Conservation (phyloP, 2,113 vertebrate species). For the Dissostichus mawsoni region DNA sequence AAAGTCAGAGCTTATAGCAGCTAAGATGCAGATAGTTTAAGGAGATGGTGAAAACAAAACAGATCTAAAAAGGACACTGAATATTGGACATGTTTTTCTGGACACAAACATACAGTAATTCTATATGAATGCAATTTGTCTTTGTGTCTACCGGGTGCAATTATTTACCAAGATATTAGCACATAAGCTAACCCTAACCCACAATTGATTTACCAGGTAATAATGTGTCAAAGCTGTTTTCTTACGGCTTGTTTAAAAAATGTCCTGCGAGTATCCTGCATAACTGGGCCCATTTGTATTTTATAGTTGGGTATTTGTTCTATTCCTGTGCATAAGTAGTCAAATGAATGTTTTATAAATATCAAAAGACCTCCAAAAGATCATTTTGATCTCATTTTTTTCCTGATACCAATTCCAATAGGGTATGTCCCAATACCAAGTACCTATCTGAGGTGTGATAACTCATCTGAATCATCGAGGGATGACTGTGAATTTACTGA, state of each 20-base stretch:
- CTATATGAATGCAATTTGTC: no score
- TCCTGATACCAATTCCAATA: neutral
- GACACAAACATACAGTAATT: no score
- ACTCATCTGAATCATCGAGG: neutral
- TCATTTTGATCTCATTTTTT: neutral
- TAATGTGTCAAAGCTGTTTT: neutral
- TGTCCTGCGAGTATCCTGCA: neutral
- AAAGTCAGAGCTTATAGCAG: neutral
- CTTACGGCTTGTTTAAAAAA: neutral
- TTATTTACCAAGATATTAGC: no score
- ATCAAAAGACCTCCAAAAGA: neutral
- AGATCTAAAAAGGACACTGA: neutral
- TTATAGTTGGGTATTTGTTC: neutral
- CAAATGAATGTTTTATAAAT: neutral
- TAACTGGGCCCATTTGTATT: neutral
- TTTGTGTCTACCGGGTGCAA: no score
- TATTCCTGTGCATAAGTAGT: neutral
- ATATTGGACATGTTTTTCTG: neutral
- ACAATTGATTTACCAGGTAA: neutral
- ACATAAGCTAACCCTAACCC: no score
- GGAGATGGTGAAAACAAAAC: neutral
- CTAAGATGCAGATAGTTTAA: neutral
- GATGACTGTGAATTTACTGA: no score
- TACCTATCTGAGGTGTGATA: neutral
- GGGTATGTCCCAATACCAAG: neutral